phyloP scores from a whole-genome alignment of 2,888 invertebrate species.

The Epsilonema sp. region DNA sequence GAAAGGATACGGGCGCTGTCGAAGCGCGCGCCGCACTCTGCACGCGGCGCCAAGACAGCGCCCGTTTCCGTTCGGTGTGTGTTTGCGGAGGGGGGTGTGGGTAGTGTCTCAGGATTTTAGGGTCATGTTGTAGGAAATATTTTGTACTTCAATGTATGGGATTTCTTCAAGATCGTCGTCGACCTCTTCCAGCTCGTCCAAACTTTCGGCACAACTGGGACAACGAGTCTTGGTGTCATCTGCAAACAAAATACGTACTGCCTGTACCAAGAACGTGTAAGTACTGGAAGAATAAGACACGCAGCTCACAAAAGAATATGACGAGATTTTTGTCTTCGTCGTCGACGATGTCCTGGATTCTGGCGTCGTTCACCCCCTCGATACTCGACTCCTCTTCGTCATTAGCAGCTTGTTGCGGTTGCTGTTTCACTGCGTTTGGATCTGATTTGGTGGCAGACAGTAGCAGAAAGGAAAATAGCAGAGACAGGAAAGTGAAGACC shows the following conservation, averaged over 20 bases:
- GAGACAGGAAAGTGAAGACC: neutral
- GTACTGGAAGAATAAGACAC: neutral
- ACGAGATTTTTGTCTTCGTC: slow-evolving; percentile 87
- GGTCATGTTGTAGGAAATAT: too few species aligned
- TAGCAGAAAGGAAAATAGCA: neutral
- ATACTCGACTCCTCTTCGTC: slow-evolving; percentile 61
- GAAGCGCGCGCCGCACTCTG: too few species aligned
- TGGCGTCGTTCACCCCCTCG: slow-evolving; percentile 85
- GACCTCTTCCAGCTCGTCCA: slow-evolving; percentile 69
- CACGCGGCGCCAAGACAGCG: too few species aligned
- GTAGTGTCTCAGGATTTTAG: too few species aligned
- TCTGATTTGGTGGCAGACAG: neutral
- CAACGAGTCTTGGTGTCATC: slow-evolving; percentile 48
- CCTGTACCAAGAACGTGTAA: neutral
- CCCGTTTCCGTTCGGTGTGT: too few species aligned
- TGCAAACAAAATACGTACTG: too few species aligned
- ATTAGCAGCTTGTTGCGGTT: slow-evolving; percentile 47
- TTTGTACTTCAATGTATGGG: slow-evolving; percentile 23
- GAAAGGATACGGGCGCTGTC: too few species aligned
- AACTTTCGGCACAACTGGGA: slow-evolving; percentile 57
- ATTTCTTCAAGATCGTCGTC: slow-evolving; percentile 56
- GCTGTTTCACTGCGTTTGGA: neutral
- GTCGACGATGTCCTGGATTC: slow-evolving; percentile 77
- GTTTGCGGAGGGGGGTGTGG: too few species aligned
- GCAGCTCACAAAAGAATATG: slow-evolving; percentile 73